Evolutionary conservation across 2,113 vertebrate genomes (phyloP), one percentile per base, ranked within the genome.

Genomic region (Phalacrocorax carbo): DNA sequence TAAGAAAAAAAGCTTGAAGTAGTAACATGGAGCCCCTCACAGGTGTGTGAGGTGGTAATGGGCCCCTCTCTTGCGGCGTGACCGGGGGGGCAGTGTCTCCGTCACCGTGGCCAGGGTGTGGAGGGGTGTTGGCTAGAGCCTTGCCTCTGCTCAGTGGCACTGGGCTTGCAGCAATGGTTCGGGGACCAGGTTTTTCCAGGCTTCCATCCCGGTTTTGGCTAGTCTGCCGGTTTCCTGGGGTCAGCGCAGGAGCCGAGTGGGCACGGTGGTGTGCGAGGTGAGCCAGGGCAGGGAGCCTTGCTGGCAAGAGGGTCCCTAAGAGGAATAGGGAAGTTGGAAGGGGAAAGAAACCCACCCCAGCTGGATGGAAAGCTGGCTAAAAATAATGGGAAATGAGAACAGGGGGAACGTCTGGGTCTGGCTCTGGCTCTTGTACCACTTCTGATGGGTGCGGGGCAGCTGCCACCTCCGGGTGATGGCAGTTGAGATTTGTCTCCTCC

Each of bases 121-220:
- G 79, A 26, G 65, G 26, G 79, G 12, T 1, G 2, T 1, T 40
- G 75, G 44, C 66, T 7, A 18, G 22, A 65, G 49, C 71, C 19
- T 55, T 5, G 0, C 4, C 49, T 29, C 71, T 71, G 54, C 61
- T 46, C 1, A 4, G 42, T 68, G 88, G 60, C 21, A 0, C 64
- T 15, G 90, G 49, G 29, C 34, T 61, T 7, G 79, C 66, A 58
- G 76, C 42, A 25, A 0, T 0, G 7, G 4, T 60, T 51, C 0
- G 0, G 38, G 42, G 51, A 32, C 5, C 11, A 2, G 51, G 2
- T 25, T 58, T 66, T 55, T 30, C 40, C 46, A 7, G 19, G 13
- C 19, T 27, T 60, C 0, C 4, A 30, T 54, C 34, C 18, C 0
- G 1, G 14, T 36, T 90, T 34, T 8, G 64, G 21, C 36, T 44